These are phyloP conservation scores for Phataginus tricuspis DNA, from an alignment of 2,797 vertebrate species.

Conservation along the genomic window DNA sequence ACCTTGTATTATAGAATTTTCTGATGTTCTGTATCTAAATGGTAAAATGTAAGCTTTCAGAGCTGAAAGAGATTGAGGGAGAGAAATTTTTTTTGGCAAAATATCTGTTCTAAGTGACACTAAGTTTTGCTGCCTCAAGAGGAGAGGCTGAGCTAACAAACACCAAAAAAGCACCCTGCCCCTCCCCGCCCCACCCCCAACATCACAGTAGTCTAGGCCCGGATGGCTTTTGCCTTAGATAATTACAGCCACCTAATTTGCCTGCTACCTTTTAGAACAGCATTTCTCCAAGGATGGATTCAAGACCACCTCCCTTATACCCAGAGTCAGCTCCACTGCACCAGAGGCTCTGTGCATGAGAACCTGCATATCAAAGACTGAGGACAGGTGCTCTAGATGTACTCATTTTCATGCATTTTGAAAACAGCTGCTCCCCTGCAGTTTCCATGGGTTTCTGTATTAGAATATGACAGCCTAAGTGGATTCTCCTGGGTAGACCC, in stretches of 20 bases:
- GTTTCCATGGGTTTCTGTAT: background rate
- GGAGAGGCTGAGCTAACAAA: conserved; percentile 39
- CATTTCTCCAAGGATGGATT: background rate
- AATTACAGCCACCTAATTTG: background rate
- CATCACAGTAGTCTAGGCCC: background rate
- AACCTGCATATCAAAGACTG: background rate
- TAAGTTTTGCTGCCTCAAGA: conserved; percentile 50
- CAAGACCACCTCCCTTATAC: background rate
- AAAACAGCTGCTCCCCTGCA: background rate
- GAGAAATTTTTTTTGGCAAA: conserved; percentile 29
- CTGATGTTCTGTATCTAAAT: conserved; percentile 28
- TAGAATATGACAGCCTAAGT: background rate
- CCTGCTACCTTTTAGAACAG: background rate
- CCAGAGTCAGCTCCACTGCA: background rate
- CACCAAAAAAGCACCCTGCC: background rate
- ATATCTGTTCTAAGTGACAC: conserved; percentile 19
- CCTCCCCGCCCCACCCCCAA: background rate
- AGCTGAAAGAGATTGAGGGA: background rate
- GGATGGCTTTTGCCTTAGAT: background rate
- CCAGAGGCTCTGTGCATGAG: background rate
- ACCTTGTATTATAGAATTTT: conserved; percentile 45
- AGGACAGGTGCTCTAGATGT: background rate
- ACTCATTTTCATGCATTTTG: background rate
- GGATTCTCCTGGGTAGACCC: background rate
- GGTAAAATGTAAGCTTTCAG: conserved; percentile 64